phyloP scores from a whole-genome alignment of 1,140 invertebrate species.

The Drosophila nikananu region DNA sequence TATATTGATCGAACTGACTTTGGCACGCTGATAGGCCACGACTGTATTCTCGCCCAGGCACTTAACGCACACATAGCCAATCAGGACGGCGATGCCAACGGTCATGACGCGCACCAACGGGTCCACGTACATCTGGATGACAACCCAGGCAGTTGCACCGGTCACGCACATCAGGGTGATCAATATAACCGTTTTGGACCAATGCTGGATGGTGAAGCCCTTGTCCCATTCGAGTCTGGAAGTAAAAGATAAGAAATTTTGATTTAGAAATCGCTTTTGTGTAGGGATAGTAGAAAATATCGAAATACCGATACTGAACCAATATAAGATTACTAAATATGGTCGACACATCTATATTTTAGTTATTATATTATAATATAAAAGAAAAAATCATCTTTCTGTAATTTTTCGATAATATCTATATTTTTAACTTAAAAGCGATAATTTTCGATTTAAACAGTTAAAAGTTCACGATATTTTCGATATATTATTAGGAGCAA shows the following conservation, averaged over 20 bases:
- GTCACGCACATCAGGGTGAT: conserved; percentile 92
- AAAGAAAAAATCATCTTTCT: too few species aligned
- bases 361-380: not conserved
- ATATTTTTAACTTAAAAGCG: too few species aligned
- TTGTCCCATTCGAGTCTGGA: conserved; percentile 91
- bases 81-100: conserved; percentile 91
- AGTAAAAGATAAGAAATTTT: not conserved
- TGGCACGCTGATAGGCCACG: conserved; percentile 94
- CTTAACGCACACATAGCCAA: conserved; percentile 93
- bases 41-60: conserved; percentile 94
- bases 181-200: conserved; percentile 88
- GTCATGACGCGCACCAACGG: conserved; percentile 92
- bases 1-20: conserved; percentile 95
- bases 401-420: too few species aligned
- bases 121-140: conserved; percentile 92
- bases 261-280: not conserved
- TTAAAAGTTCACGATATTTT: too few species aligned
- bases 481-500: too few species aligned
- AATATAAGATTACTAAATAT: not conserved
- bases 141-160: conserved; percentile 91
- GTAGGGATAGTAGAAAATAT: not conserved
- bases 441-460: too few species aligned
- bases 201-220: conserved; percentile 92
- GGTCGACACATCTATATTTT: not conserved
- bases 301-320: too few species aligned